Percentiles rank a stretch among this genome's conserved stretches.
phyloP scores from a whole-genome alignment of 2,888 invertebrate genomes.

The Drosophila heteroneura region DNA sequence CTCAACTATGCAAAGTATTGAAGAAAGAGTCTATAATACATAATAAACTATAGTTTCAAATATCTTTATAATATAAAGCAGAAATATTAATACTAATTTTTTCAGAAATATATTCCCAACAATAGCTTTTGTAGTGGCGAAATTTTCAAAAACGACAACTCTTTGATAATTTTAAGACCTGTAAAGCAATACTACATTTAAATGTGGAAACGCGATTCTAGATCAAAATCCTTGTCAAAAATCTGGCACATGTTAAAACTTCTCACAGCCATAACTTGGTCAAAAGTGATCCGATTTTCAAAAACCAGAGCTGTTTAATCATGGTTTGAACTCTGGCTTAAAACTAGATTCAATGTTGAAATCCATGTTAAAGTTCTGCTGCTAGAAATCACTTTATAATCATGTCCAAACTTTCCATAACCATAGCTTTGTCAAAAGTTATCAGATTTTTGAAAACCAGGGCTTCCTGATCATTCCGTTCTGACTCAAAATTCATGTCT shows the following conservation, averaged over 20 bases:
- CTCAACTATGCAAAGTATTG: neutral
- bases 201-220: neutral
- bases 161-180: no score
- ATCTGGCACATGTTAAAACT: neutral
- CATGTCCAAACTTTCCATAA: no score
- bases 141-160: no score
- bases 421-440: no score
- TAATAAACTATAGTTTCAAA: neutral
- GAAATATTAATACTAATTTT: neutral
- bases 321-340: neutral
- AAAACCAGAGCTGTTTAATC: neutral
- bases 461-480: no score
- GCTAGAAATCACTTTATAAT: no score
- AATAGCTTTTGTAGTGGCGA: no score
- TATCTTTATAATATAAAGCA: neutral
- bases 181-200: no score
- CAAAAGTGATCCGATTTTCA: accelerated
- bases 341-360: neutral
- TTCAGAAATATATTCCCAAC: no score
- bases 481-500: no score
- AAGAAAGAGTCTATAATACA: neutral
- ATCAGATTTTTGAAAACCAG: no score
- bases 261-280: neutral
- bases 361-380: no score
- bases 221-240: neutral